Percentiles rank a stretch among this genome's conserved stretches.
Evolutionary conservation across 2,113 vertebrate species (phyloP).

Genomic region (Campylomormyrus numenius): DNA sequence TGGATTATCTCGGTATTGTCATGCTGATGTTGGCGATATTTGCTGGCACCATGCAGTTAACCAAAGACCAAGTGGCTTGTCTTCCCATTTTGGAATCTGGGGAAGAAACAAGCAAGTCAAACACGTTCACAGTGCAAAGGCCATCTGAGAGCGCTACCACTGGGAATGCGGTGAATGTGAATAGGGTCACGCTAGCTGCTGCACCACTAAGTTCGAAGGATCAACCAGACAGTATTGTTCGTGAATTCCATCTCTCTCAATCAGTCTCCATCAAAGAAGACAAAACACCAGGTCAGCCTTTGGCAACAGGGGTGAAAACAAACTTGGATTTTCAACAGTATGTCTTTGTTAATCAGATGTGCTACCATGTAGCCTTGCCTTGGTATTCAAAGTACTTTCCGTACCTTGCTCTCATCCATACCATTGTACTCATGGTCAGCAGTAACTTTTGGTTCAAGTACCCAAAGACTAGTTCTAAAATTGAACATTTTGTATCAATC

Average conservation of each 20-base stretch:
- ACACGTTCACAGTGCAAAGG: constrained; percentile 14
- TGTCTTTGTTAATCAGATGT: constrained; percentile 96
- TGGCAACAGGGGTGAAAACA: constrained; percentile 73
- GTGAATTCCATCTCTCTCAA: constrained; percentile 36
- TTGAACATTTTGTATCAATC: constrained; percentile 96
- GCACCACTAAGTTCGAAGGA: constrained; percentile 43
- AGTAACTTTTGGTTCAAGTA: constrained; percentile 99
- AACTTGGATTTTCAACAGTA: constrained; percentile 97
- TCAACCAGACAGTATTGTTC: constrained; percentile 37
- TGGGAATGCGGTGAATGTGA: constrained; percentile 1
- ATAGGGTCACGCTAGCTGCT: constrained; percentile 9
- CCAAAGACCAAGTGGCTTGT: constrained; percentile 95
- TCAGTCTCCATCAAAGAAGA: constrained; percentile 28
- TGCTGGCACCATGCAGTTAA: constrained; percentile 96
- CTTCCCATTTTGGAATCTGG: constrained; percentile 73
- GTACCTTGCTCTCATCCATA: constrained; percentile 93
- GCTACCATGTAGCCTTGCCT: constrained; percentile 91
- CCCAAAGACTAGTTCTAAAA: constrained; percentile 96
- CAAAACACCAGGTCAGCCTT: constrained; percentile 48
- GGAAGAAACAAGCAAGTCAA: constrained; percentile 8
- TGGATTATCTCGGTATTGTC: constrained; percentile 94
- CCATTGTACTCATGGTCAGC: constrained; percentile 92
- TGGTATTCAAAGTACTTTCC: constrained; percentile 99
- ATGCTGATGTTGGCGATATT: constrained; percentile 98
- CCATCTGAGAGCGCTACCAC: constrained; percentile 4